phyloP scores from a whole-genome alignment of 2,888 invertebrate species.

The Formica aserva region DNA sequence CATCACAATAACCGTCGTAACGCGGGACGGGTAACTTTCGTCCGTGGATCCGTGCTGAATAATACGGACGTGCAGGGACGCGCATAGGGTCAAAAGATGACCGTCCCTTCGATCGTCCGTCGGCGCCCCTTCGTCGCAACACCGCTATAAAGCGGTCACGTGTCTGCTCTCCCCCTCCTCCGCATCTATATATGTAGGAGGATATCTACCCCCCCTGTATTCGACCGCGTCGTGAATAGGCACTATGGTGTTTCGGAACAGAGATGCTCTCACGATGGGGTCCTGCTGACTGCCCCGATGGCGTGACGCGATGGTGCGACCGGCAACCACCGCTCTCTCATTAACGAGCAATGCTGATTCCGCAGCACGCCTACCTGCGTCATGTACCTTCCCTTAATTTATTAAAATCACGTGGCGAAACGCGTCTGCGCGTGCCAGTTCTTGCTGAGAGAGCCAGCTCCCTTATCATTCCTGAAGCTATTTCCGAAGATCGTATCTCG shows the following conservation, averaged over 20 bases:
- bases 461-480: slow-evolving; percentile 43
- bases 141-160: slow-evolving; percentile 83
- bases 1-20: slow-evolving; percentile 76
- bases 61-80: slow-evolving; percentile 58
- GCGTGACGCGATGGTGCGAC: slow-evolving; percentile 79
- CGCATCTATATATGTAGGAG: slow-evolving; percentile 71
- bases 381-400: slow-evolving; percentile 58
- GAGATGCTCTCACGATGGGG: slow-evolving; percentile 83
- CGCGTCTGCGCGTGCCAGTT: slow-evolving; percentile 30
- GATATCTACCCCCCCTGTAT: slow-evolving; percentile 65
- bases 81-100: slow-evolving; percentile 79
- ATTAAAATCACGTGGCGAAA: slow-evolving; percentile 65
- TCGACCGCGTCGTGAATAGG: slow-evolving; percentile 70
- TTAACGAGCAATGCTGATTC: slow-evolving; percentile 78
- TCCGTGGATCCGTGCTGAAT: slow-evolving; percentile 61
- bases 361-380: slow-evolving; percentile 68
- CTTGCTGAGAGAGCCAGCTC: slow-evolving; percentile 10
- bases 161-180: slow-evolving; percentile 68
- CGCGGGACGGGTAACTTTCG: slow-evolving; percentile 66
- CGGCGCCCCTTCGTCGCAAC: slow-evolving; percentile 68
- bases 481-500: slow-evolving; percentile 50
- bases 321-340: slow-evolving; percentile 76
- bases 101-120: slow-evolving; percentile 66
- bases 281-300: slow-evolving; percentile 72
- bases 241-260: slow-evolving; percentile 78